A percentile compares a stretch with the other conserved stretches of the same genome.
Conservation (phyloP, 2,113 vertebrate species). For the Centropus unirufus region DNA sequence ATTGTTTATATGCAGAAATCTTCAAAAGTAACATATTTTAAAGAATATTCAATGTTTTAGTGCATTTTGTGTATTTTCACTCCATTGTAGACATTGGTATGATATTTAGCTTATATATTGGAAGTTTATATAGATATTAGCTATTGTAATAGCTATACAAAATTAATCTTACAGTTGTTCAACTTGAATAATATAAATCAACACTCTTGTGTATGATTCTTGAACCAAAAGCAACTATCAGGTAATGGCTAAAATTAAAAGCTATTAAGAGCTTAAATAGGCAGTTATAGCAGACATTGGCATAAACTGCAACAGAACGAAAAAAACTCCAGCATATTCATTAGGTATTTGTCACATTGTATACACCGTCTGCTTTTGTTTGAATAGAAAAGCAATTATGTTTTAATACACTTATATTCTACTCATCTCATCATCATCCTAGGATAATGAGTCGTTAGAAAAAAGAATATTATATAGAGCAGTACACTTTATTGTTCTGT, state of each 20-base stretch:
- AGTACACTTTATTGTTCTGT: slow-evolving; percentile 3
- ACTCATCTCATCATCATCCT: slow-evolving; percentile 51
- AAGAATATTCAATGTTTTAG: not conserved
- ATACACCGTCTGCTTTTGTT: not conserved
- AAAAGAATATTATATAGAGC: slow-evolving; percentile 60
- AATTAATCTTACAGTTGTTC: not conserved
- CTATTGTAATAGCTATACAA: not conserved
- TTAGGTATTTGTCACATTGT: slow-evolving; percentile 40
- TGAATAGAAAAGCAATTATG: slow-evolving; percentile 67
- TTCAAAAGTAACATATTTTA: not conserved
- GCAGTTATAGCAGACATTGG: not conserved
- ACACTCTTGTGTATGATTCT: not conserved
- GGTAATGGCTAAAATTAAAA: slow-evolving; percentile 26
- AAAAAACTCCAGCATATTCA: not conserved
- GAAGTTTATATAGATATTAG: no score
- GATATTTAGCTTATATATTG: not conserved
- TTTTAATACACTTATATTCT: slow-evolving; percentile 60
- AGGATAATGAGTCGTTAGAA: slow-evolving; percentile 64
- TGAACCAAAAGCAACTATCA: not conserved
- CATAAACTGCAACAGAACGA: not conserved
- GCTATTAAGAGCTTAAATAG: slow-evolving; percentile 16
- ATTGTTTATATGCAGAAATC: not conserved
- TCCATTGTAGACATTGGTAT: no score
- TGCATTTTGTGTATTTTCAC: not conserved
- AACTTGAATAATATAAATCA: not conserved